Conservation (phyloP, 2,797 vertebrate genomes). For the Acanthurus leucopareius region DNA sequence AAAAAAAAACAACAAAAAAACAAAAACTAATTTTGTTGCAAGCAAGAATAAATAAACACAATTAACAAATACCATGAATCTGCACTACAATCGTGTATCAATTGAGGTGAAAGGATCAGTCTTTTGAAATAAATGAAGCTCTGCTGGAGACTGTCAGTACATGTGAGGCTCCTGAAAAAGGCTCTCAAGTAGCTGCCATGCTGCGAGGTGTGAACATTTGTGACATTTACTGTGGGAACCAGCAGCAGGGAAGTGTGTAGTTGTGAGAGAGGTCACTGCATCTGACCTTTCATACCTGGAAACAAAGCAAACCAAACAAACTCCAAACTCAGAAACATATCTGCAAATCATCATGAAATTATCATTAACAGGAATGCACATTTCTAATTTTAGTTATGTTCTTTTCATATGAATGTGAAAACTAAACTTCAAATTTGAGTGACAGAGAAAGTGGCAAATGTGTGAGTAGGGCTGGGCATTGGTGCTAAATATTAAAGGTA, state of each 20-base stretch:
- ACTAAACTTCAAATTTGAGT: no score
- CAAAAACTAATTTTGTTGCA: background rate
- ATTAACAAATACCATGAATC: background rate
- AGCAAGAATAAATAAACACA: background rate
- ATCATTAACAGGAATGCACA: background rate
- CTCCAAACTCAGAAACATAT: background rate
- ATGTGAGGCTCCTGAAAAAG: background rate
- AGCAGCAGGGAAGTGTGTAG: slow-evolving; percentile 31
- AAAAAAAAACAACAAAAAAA: background rate
- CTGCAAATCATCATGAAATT: slow-evolving; percentile 2
- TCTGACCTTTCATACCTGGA: slow-evolving; percentile 14
- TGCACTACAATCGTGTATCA: background rate
- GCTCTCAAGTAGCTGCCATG: background rate
- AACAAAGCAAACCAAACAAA: slow-evolving; percentile 10
- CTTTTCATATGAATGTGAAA: no score
- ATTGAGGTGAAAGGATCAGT: background rate
- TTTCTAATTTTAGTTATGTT: background rate
- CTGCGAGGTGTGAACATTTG: slow-evolving; percentile 9
- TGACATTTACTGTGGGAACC: slow-evolving; percentile 43
- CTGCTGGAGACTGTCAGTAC: slow-evolving; percentile 1
- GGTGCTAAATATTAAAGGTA: no score
- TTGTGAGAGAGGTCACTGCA: slow-evolving; percentile 53
- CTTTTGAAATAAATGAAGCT: background rate
- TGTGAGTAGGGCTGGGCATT: no score
- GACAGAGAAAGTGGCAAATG: no score